Percentiles rank a stretch among this genome's conserved stretches.
Evolutionary conservation across 2,797 vertebrate genomes (phyloP).

Genomic region (Adelosebastes latens): DNA sequence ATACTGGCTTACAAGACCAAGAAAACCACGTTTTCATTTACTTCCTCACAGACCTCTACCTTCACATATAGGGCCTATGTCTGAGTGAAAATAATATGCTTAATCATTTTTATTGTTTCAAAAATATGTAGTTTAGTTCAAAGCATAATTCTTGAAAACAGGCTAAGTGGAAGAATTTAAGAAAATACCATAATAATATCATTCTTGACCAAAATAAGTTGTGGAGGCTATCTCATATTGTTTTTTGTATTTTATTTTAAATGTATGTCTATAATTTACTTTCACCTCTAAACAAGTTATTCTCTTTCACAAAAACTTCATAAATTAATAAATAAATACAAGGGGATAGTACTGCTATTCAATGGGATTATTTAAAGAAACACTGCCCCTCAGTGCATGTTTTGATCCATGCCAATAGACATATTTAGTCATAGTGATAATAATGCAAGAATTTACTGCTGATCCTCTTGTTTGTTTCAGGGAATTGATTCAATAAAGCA

Average conservation of each 20-base stretch:
- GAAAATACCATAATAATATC: background rate
- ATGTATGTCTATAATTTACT: background rate
- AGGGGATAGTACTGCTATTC: background rate
- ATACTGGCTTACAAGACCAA: background rate
- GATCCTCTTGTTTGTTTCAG: background rate
- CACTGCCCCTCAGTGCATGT: background rate
- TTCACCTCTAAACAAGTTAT: background rate
- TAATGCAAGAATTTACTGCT: background rate
- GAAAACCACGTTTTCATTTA: background rate
- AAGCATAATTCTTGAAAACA: background rate
- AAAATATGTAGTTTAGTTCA: background rate
- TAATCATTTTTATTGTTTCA: background rate
- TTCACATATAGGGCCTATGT: background rate
- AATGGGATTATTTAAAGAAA: background rate
- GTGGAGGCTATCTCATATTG: background rate
- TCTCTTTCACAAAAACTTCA: background rate
- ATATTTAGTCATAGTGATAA: background rate
- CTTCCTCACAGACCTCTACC: background rate
- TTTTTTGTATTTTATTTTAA: background rate
- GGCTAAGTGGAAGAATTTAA: background rate
- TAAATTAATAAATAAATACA: background rate
- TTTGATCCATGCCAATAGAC: background rate
- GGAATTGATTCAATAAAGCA: background rate
- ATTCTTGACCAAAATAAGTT: background rate
- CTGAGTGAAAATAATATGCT: background rate